Evolutionary conservation across 2,797 vertebrate genomes (phyloP).

Genomic region (Zalophus californianus): DNA sequence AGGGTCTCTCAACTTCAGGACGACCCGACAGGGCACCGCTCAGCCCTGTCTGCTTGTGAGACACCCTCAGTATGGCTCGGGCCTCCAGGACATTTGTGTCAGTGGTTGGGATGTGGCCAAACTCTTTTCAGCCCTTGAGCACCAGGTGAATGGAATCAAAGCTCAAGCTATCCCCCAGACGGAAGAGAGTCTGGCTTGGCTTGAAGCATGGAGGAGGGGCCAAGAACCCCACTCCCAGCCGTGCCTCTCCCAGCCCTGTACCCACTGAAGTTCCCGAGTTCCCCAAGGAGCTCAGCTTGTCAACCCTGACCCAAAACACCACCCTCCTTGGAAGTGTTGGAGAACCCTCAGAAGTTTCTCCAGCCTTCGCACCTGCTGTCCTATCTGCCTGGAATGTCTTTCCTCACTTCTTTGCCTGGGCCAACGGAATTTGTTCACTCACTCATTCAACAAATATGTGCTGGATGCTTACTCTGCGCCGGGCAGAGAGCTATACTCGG

Average conservation of each 20-base stretch:
- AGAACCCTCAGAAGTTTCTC: background rate
- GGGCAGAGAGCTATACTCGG: background rate
- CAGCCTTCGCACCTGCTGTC: background rate
- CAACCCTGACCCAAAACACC: background rate
- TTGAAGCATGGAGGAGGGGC: background rate
- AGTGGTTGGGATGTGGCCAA: background rate
- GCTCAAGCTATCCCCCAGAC: background rate
- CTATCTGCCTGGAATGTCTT: background rate
- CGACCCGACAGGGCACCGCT: background rate
- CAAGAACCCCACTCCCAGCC: background rate
- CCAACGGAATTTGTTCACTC: background rate
- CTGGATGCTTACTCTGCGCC: background rate
- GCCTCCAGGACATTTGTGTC: background rate
- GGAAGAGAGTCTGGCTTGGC: background rate
- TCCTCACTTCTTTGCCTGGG: background rate
- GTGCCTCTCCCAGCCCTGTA: background rate
- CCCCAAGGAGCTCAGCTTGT: background rate
- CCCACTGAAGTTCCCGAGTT: background rate
- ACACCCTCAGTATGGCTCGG: background rate
- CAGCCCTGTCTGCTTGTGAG: background rate
- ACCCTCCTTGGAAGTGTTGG: rapidly evolving
- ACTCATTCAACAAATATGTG: background rate
- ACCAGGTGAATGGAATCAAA: background rate
- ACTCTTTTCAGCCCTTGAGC: background rate
- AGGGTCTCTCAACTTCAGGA: no score